Evolutionary conservation across 2,113 vertebrate genomes (phyloP), one percentile per base, ranked within the genome.

Genomic region (Oenanthe melanoleuca): DNA sequence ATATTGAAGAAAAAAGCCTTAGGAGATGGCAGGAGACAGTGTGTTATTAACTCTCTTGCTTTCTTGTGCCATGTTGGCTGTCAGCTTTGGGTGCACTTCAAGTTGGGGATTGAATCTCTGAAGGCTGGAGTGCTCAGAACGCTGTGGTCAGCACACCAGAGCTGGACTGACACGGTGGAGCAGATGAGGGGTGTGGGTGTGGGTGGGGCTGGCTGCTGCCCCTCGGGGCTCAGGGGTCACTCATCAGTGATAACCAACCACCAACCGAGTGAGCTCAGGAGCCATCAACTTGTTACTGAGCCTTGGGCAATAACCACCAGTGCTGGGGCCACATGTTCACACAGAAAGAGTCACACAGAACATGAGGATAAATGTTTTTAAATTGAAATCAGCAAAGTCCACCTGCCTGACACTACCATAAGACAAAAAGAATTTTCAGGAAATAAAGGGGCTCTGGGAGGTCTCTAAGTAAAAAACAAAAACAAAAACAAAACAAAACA

Each of bases 1-100:
- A 95, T 88, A 92, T 74, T 78, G 89, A 94, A 86, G 87, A 86
- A 95, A 93, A 95, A 90, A 93, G 93, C 92, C 94, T 91, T 55
- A 95, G 96, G 95, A 92, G 0, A 33, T 92, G 85, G 74, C 89
- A 86, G 81, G 91, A 95, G 89, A 89, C 67, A 2, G 71, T 73
- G 60, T 70, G 56, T 95, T 96, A 94, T 96, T 96, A 96, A 92
- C 87, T 95, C 88, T 66, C 26, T 9, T 85, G 84, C 65, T 74
- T 66, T 63, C 77, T 40, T 40, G 5, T 8, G 9, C 74, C 8
- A 2, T 37, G 22, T 8, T 59, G 82, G 60, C 81, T 91, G 71
- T 37, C 89, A 82, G 94, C 72, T 88, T 83, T 93, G 82, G 89
- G 95, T 86, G 75, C 52, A 29, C 24, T 94, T 82, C 8, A 50